Conservation (phyloP, 2,113 vertebrate genomes). For the Natator depressus region DNA sequence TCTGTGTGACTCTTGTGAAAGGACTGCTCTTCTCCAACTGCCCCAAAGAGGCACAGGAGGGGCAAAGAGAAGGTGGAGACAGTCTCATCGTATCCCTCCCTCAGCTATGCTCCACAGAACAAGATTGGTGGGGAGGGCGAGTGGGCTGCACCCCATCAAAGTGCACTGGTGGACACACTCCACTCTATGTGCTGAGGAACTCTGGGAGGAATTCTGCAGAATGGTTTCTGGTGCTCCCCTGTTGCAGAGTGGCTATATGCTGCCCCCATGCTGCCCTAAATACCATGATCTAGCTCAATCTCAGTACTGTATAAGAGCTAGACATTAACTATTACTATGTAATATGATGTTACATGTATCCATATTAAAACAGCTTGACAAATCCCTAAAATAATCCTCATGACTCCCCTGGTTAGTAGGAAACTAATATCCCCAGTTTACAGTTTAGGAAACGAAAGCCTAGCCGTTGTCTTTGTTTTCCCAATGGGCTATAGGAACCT, state of each 20-base stretch:
- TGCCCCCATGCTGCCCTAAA: neutral
- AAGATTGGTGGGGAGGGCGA: neutral
- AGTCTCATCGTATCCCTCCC: neutral
- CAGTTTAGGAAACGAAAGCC: neutral
- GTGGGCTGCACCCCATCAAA: neutral
- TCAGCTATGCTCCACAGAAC: neutral
- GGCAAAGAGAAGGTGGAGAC: neutral
- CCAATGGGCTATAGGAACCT: rapidly evolving
- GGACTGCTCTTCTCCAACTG: neutral
- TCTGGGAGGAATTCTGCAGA: neutral
- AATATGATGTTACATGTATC: neutral
- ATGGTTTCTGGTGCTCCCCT: neutral
- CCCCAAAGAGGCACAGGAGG: neutral
- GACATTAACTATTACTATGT: neutral
- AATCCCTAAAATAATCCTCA: neutral
- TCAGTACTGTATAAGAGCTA: neutral
- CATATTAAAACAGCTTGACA: neutral
- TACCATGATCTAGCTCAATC: neutral
- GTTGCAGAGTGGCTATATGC: neutral
- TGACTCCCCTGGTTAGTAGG: neutral
- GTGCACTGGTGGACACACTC: neutral
- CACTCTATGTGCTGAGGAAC: neutral
- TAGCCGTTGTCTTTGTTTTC: neutral
- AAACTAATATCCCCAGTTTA: neutral
- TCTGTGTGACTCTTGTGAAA: neutral